Percentiles rank a stretch among this genome's conserved stretches.
Conservation (phyloP, 2,888 invertebrate genomes). For the Pyrochroa serraticornis region DNA sequence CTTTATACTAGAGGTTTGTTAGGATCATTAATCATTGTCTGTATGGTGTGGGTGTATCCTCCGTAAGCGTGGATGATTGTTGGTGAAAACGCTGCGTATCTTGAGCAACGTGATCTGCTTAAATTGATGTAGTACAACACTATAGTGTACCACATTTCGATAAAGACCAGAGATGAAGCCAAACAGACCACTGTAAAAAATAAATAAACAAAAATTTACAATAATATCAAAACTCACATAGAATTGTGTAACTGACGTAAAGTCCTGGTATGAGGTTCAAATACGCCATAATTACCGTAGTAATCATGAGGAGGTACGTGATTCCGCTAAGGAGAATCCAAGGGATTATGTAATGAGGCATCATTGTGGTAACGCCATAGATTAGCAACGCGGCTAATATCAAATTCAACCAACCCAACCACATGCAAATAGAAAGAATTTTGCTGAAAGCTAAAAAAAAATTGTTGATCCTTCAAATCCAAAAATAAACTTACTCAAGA, state of each 20-base stretch:
- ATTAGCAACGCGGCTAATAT: conserved; percentile 39
- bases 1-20: conserved; percentile 21
- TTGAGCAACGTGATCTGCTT: conserved; percentile 33
- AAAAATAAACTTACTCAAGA: conserved; percentile 35
- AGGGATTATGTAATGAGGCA: conserved; percentile 41
- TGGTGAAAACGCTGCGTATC: conserved; percentile 32
- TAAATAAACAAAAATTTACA: conserved; percentile 9
- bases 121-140: conserved; percentile 37
- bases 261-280: conserved; percentile 38
- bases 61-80: conserved; percentile 43
- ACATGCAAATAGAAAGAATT: conserved; percentile 41
- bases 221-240: conserved; percentile 8
- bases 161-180: conserved; percentile 33
- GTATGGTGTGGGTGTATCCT: conserved; percentile 43
- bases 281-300: conserved; percentile 36
- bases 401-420: conserved; percentile 43
- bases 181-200: conserved; percentile 37
- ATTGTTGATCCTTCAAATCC: background rate
- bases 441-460: conserved; percentile 40
- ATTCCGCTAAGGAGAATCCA: conserved; percentile 43
- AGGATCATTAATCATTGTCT: conserved; percentile 23
- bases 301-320: conserved; percentile 36
- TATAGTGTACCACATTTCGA: conserved; percentile 42
- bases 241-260: conserved; percentile 32
- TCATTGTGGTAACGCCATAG: conserved; percentile 43